A percentile compares a stretch with the other conserved stretches of the same genome.
Evolutionary conservation across 2,888 invertebrate species (phyloP).

Genomic region (Saturnia pavonia): DNA sequence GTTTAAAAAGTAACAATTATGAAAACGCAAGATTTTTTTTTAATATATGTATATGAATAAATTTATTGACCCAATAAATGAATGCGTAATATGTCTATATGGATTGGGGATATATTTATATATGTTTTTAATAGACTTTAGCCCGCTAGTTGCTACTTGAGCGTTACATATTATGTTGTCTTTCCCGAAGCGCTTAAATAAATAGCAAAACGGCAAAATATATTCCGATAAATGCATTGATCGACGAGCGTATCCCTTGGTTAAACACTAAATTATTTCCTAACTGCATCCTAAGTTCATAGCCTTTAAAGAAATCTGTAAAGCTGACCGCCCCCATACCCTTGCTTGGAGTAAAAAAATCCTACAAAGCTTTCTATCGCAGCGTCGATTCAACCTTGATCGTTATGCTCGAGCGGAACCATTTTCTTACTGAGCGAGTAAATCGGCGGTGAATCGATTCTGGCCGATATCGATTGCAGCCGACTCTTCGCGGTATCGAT

Average conservation of each 20-base stretch:
- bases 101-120: constrained; percentile 36
- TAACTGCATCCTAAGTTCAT: constrained; percentile 34
- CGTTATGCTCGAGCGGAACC: constrained; percentile 60
- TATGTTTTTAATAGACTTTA: constrained; percentile 36
- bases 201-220: constrained; percentile 30
- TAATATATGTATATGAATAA: constrained; percentile 21
- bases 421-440: constrained; percentile 75
- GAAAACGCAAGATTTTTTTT: constrained; percentile 1
- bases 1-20: neutral
- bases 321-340: constrained; percentile 46
- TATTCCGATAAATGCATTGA: constrained; percentile 42
- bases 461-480: constrained; percentile 70
- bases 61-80: constrained; percentile 23
- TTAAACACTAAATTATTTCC: constrained; percentile 44
- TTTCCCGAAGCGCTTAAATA: constrained; percentile 52
- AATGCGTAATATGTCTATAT: constrained; percentile 32
- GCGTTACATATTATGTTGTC: constrained; percentile 54
- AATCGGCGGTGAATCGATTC: constrained; percentile 66
- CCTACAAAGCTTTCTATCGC: constrained; percentile 56
- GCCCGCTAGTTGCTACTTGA: constrained; percentile 46
- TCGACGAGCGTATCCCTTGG: constrained; percentile 42
- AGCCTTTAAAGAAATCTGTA: constrained; percentile 44
- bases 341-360: constrained; percentile 37
- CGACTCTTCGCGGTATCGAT: constrained; percentile 72
- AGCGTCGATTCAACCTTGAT: constrained; percentile 58